Evolutionary conservation across 2,113 vertebrate genomes (phyloP).

Genomic region (Aspiorhynchus laticeps): DNA sequence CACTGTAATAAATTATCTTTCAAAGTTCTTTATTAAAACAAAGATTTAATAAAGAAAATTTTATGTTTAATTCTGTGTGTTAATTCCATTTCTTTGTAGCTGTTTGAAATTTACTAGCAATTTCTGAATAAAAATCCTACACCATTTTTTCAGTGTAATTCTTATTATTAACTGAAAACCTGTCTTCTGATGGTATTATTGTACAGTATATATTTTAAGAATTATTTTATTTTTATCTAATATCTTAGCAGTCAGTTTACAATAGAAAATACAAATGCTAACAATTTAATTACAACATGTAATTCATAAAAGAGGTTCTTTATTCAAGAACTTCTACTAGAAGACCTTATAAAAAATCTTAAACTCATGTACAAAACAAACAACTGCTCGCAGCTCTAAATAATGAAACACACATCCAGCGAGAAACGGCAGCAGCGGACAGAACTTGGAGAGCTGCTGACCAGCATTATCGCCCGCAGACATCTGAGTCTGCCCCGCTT

Average conservation of each 20-base stretch:
- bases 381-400: slow-evolving; percentile 32
- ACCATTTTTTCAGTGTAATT: no score
- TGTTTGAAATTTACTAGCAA: no score
- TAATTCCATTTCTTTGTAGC: no score
- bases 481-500: slow-evolving; percentile 48
- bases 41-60: no score
- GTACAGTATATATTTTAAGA: no score
- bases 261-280: neutral
- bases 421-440: slow-evolving; percentile 38
- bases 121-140: no score
- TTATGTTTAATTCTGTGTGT: no score
- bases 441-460: slow-evolving; percentile 48
- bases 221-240: neutral
- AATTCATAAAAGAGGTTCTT: neutral
- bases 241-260: slow-evolving; percentile 2
- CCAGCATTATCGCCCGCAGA: slow-evolving; percentile 54
- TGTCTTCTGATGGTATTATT: no score
- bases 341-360: neutral
- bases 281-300: neutral
- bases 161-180: no score
- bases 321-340: neutral
- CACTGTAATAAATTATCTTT: no score
- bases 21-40: neutral
- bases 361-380: slow-evolving; percentile 9
- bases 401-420: slow-evolving; percentile 43